phyloP scores from a whole-genome alignment of 2,113 vertebrate genomes.

The Carollia perspicillata region DNA sequence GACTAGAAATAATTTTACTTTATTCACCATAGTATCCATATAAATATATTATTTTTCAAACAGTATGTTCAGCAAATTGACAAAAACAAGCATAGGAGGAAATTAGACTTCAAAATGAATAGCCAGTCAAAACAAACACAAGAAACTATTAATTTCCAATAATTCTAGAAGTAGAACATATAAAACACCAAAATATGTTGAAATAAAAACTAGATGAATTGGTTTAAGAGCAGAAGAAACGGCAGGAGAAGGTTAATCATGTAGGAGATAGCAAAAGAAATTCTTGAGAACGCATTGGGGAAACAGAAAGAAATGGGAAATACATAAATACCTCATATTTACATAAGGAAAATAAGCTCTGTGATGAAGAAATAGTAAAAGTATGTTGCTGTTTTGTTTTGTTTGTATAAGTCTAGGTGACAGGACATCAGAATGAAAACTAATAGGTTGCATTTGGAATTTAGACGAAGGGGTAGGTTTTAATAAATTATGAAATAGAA shows the following conservation, averaged over 20 bases:
- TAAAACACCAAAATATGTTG: background rate
- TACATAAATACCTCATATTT: background rate
- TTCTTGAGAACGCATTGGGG: background rate
- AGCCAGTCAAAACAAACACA: background rate
- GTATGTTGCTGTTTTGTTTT: background rate
- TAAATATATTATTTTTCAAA: background rate
- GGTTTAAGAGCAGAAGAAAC: background rate
- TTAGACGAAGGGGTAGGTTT: background rate
- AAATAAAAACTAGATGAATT: background rate
- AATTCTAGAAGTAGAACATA: background rate
- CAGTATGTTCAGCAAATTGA: background rate
- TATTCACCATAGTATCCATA: background rate
- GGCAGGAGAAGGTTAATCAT: too few relatives aligned
- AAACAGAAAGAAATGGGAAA: background rate
- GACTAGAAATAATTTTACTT: background rate
- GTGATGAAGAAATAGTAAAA: background rate
- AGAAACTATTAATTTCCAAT: background rate
- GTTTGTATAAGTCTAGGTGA: background rate
- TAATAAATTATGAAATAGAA: background rate
- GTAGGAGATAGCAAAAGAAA: background rate
- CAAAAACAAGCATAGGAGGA: background rate
- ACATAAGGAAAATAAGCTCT: background rate
- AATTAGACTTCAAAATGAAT: background rate
- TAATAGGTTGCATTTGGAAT: background rate
- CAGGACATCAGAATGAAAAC: background rate